Conservation (phyloP, 2,888 invertebrate species). For the Metellina segmentata region DNA sequence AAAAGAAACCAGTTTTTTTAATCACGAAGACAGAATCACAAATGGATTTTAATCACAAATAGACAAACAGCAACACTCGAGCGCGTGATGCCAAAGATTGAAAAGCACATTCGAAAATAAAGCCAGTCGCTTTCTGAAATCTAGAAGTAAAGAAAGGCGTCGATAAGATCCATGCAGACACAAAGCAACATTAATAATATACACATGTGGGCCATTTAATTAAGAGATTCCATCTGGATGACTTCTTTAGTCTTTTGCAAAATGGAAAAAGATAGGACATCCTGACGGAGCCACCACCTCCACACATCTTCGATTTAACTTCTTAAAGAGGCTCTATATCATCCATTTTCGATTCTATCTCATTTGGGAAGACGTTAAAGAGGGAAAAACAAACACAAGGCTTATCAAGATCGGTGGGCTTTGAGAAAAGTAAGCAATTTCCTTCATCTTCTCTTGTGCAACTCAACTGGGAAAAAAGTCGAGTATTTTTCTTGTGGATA, state of each 20-base stretch:
- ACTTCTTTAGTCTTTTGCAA: conserved; percentile 35
- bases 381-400: background rate
- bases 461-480: background rate
- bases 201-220: conserved; percentile 43
- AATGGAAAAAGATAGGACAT: conserved; percentile 20
- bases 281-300: conserved; percentile 19
- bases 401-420: conserved; percentile 16
- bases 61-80: too few species aligned
- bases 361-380: conserved; percentile 15
- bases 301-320: conserved; percentile 38
- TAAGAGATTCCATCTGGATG: conserved; percentile 42
- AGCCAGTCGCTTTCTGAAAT: too few species aligned
- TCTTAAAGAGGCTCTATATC: conserved; percentile 32
- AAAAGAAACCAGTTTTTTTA: too few species aligned
- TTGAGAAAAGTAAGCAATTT: conserved; percentile 16
- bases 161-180: conserved; percentile 45
- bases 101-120: too few species aligned
- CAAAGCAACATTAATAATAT: conserved; percentile 50
- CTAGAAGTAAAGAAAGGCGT: conserved; percentile 8
- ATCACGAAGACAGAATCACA: too few species aligned
- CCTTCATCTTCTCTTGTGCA: background rate
- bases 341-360: conserved; percentile 60
- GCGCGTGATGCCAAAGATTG: too few species aligned
- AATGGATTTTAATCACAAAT: too few species aligned
- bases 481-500: background rate